Percentiles rank a stretch among this genome's conserved stretches.
phyloP scores from a whole-genome alignment of 35 echinoderm and acorn worm genomes.

The Diadema setosum region DNA sequence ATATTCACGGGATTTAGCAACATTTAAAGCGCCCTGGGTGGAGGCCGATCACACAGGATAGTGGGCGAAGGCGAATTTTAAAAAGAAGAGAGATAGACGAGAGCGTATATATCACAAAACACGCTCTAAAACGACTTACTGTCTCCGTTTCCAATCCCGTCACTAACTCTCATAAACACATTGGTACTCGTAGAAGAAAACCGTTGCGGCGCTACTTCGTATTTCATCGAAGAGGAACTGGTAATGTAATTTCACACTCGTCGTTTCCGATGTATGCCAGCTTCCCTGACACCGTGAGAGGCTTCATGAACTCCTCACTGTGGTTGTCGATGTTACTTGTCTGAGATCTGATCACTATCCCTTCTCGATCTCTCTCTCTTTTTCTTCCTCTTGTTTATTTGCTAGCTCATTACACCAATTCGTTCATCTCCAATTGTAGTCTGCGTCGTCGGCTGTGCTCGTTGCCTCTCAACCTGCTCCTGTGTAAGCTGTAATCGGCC shows the following conservation, averaged over 20 bases:
- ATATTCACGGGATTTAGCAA: slow-evolving; percentile 3
- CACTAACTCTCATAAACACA: too few relatives aligned
- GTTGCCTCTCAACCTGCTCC: background rate
- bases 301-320: too few relatives aligned
- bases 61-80: too few relatives aligned
- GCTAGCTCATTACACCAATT: slow-evolving; percentile 13
- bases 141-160: too few relatives aligned
- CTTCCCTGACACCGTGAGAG: background rate
- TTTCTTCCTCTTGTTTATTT: background rate
- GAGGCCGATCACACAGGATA: too few relatives aligned
- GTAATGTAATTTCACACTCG: slow-evolving; percentile 13
- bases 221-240: background rate
- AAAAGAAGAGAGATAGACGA: too few relatives aligned
- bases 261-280: background rate
- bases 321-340: background rate
- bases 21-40: too few relatives aligned
- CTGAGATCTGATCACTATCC: too few relatives aligned
- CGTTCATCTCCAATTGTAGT: slow-evolving; percentile 12
- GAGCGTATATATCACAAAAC: too few relatives aligned
- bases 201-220: too few relatives aligned
- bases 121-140: too few relatives aligned
- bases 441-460: background rate
- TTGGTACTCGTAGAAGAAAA: too few relatives aligned
- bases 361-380: background rate
- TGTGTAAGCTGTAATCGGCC: slow-evolving; percentile 11